phyloP scores from a whole-genome alignment of 2,888 invertebrate genomes.

The Chironomus tentans region DNA sequence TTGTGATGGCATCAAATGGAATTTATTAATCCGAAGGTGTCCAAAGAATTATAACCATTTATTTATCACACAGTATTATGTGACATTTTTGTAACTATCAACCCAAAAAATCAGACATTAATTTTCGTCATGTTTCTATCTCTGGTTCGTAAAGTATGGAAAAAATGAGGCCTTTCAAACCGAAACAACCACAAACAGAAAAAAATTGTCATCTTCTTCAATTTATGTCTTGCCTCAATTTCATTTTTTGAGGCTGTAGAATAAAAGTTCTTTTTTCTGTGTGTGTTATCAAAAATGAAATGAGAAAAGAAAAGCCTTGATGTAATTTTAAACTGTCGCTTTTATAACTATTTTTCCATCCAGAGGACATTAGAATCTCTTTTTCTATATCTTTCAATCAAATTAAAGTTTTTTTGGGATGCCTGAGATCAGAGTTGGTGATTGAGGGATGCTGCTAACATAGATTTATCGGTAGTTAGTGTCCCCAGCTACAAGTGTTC shows the following conservation, averaged over 20 bases:
- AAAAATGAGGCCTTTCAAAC: not conserved
- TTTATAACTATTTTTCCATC: not conserved
- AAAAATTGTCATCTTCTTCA: too few relatives aligned
- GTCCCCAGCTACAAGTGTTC: too few relatives aligned
- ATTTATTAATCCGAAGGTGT: not conserved
- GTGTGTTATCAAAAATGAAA: not conserved
- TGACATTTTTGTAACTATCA: not conserved
- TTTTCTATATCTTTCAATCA: not conserved
- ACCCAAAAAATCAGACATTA: conserved; percentile 15
- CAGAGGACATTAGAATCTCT: not conserved
- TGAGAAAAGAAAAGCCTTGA: not conserved
- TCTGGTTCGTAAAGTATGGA: not conserved
- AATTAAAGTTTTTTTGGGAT: not conserved
- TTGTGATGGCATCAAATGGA: not conserved
- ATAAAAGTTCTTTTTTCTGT: not conserved
- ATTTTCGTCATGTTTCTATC: conserved; percentile 14
- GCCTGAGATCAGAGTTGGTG: not conserved
- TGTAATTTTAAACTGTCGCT: conserved; percentile 20
- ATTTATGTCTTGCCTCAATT: too few relatives aligned
- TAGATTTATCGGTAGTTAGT: too few relatives aligned
- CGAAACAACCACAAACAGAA: not conserved
- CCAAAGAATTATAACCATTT: not conserved
- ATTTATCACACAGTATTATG: not conserved
- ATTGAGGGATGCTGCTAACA: too few relatives aligned
- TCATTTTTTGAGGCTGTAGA: too few relatives aligned